Evolutionary conservation across 2,888 invertebrate genomes (phyloP).

Genomic region (Diaphora mendica): DNA sequence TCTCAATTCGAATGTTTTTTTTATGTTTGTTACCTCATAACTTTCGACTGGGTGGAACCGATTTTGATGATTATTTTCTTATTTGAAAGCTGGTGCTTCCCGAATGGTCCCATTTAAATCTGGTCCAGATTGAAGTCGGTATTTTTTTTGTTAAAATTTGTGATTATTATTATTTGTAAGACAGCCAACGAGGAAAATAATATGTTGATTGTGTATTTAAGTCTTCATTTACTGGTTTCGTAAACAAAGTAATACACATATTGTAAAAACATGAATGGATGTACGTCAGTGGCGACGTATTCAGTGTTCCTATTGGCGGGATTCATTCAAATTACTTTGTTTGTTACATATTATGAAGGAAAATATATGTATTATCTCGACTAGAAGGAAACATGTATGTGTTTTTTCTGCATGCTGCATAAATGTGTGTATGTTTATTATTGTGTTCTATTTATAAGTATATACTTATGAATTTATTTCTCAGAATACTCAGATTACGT

Average conservation of each 20-base stretch:
- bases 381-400: neutral
- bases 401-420: neutral
- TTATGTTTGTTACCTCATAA: too few species aligned
- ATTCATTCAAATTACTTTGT: slow-evolving; percentile 13
- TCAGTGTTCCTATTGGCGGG: neutral
- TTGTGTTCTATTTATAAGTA: neutral
- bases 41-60: too few species aligned
- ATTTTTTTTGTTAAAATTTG: too few species aligned
- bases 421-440: neutral
- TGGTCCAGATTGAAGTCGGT: too few species aligned
- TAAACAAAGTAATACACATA: slow-evolving; percentile 14
- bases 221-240: slow-evolving; percentile 9
- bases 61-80: too few species aligned
- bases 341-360: slow-evolving; percentile 7
- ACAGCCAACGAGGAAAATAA: neutral
- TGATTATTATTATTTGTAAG: too few species aligned
- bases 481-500: too few species aligned
- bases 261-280: slow-evolving; percentile 20
- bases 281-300: slow-evolving; percentile 13
- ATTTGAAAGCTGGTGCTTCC: too few species aligned
- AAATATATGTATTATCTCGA: neutral
- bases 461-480: too few species aligned
- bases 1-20: too few species aligned
- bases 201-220: neutral
- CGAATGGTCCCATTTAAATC: too few species aligned